Evolutionary conservation across 2,888 invertebrate species (phyloP).

Genomic region (Orchesellides sinensis): DNA sequence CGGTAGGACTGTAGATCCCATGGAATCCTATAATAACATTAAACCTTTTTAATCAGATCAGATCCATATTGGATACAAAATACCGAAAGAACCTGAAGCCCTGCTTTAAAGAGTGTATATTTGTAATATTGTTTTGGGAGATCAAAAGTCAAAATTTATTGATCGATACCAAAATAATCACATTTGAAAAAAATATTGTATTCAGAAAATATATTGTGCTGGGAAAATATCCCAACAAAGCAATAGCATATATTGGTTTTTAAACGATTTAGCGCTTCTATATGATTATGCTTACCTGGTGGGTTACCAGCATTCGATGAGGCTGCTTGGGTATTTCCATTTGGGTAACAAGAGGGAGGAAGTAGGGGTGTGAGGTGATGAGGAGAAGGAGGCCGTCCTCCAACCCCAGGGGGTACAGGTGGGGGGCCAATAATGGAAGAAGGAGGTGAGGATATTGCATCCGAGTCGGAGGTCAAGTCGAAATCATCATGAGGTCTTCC

Average conservation of each 20-base stretch:
- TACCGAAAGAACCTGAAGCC: too few relatives aligned
- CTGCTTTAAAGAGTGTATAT: too few relatives aligned
- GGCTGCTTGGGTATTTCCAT: constrained; percentile 68
- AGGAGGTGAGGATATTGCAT: constrained; percentile 74
- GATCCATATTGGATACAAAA: too few relatives aligned
- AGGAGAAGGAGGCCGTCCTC: constrained; percentile 73
- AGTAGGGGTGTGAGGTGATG: constrained; percentile 73
- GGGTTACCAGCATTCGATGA: constrained; percentile 68
- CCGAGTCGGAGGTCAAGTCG: constrained; percentile 74
- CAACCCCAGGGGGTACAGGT: constrained; percentile 69
- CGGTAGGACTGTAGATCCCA: constrained; percentile 73
- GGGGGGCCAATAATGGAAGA: constrained; percentile 75
- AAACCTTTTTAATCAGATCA: not conserved
- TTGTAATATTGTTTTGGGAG: too few relatives aligned
- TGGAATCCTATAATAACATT: constrained; percentile 67
- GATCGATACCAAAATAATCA: too few relatives aligned
- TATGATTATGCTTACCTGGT: constrained; percentile 65
- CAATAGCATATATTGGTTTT: too few relatives aligned
- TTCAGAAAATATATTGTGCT: too few relatives aligned
- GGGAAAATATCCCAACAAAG: too few relatives aligned
- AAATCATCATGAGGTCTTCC: constrained; percentile 74
- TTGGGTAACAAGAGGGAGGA: constrained; percentile 68
- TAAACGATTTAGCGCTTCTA: too few relatives aligned
- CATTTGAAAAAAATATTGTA: too few relatives aligned
- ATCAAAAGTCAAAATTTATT: too few relatives aligned